Evolutionary conservation across 2,888 invertebrate species (phyloP), one percentile per base, ranked within the genome.

Genomic region (Aphidoletes aphidimyza): DNA sequence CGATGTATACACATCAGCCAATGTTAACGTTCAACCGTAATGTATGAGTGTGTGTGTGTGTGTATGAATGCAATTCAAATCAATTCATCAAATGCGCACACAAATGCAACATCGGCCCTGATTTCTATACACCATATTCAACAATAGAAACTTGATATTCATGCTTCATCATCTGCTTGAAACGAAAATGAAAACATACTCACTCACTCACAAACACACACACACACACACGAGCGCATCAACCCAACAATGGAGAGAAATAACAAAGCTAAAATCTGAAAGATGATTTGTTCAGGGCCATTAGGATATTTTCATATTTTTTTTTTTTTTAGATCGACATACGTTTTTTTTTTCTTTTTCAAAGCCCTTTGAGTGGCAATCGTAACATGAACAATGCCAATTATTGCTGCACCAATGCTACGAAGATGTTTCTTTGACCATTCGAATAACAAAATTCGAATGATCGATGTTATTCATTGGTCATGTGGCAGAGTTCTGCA

Each of bases 231-330:
- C 2, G 8, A 69, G 69, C n/a, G n/a, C n/a, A n/a, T n/a, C n/a
- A n/a, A n/a, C n/a, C n/a, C n/a, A 69, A 17, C 8, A 47, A 47
- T 14, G 47, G 19, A 19, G 17, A 47, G 11, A 47, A 47, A 47
- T 17, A 19, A 47, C 6, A 19, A 2, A 47, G 17, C 6, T 2
- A 47, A 47, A 47, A 3, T 3, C 9, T 14, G 17, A 69, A 69
- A 26, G 30, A 69, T 69, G 69, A 69, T 69, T 69, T 69, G 69
- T 69, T 69, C 69, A 69, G 69, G 69, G 69, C 69, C 69, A 69
- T 69, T 69, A 69, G 69, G 69, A 69, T 30, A 30, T 54, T 2
- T 47, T 11, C 9, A 22, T 47, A 17, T 47, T 30, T 69, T 69
- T 69, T 30, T 30, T 69, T 30, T 69, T 69, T 69, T 14, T 30